Evolutionary conservation across 2,888 invertebrate genomes (phyloP), one percentile per base, ranked within the genome.

Genomic region (Spisula subtruncata): DNA sequence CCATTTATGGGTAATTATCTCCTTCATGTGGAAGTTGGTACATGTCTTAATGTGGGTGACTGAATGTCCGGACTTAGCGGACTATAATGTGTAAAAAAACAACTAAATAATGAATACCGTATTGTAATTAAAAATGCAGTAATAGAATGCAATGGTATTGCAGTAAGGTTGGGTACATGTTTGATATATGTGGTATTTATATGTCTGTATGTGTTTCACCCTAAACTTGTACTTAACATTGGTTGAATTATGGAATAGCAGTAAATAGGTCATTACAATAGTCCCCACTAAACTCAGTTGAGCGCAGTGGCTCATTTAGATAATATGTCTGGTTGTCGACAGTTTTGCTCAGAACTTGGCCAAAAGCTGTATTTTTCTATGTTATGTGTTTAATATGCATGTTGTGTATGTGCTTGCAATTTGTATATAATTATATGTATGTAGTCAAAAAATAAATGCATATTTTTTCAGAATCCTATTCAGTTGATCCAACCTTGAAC

Each of bases 401-500:
- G 81, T 81, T 29, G 2, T 48, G 29, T 18, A 48, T 85, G 60
- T 75, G 54, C 41, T 84, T 81, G 81, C 12, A 48, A 66, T 56
- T 46, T 54, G 16, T 56, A 20, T 71, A 54, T 83, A 10, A 14
- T 5, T 46, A 20, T 41, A 66, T 66, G 12, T 83, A 25, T 83
- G 14, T 75, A 75, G 75, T 75, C 35, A 75, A 75, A 35, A 75
- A 35, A 18, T 32, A 75, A 32, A 75, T 75, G 35, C 16, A 35
- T 75, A 56, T 84, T 89, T 20, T 92, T 92, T 91, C 91, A 92
- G 91, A 91, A 20, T 84, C 88, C 81, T 92, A 82, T 88, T 90
- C 92, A 0, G 56, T 92, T 75, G 92, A 92, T 83, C 92, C 92
- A 12, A 85, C 92, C 12, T 84, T 92, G 85, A 92, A 92, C 79